These are phyloP conservation scores for Mimachlamys varia DNA, from an alignment of 2,888 invertebrate genomes.

Conservation along the genomic window DNA sequence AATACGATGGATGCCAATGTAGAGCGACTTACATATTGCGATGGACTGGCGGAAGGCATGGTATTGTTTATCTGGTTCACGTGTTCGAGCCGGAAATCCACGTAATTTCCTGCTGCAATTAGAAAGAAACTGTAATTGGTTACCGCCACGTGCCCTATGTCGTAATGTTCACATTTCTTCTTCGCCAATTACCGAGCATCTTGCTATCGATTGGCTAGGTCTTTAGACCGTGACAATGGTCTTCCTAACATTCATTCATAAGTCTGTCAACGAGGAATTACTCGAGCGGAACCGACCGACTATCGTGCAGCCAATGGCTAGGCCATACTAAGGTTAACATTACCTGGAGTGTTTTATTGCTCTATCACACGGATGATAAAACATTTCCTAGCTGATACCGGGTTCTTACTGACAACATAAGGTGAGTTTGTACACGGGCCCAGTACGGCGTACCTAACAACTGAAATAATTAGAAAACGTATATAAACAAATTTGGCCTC, in stretches of 20 bases:
- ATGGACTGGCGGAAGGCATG: constrained; percentile 46
- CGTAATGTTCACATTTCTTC: background rate
- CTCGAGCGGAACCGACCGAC: constrained; percentile 14
- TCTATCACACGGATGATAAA: constrained; percentile 7
- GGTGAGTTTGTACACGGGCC: background rate
- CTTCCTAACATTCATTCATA: background rate
- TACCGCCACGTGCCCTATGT: constrained; percentile 27
- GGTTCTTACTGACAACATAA: background rate
- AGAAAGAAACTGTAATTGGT: constrained; percentile 33
- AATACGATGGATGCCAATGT: background rate
- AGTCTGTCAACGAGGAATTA: constrained; percentile 16
- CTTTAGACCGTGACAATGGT: background rate
- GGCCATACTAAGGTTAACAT: background rate
- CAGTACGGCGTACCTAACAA: background rate
- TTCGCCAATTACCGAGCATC: constrained; percentile 1
- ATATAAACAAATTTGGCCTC: background rate
- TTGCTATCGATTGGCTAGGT: background rate
- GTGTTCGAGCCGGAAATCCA: constrained; percentile 42
- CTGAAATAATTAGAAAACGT: background rate
- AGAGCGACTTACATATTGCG: constrained; percentile 36
- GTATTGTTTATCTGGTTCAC: constrained; percentile 44
- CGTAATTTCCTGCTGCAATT: constrained; percentile 48
- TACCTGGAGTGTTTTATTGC: background rate
- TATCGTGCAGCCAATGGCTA: background rate
- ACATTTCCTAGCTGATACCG: background rate